Conservation (phyloP, 2,888 invertebrate species). For the Kryphioiulus occultus region DNA sequence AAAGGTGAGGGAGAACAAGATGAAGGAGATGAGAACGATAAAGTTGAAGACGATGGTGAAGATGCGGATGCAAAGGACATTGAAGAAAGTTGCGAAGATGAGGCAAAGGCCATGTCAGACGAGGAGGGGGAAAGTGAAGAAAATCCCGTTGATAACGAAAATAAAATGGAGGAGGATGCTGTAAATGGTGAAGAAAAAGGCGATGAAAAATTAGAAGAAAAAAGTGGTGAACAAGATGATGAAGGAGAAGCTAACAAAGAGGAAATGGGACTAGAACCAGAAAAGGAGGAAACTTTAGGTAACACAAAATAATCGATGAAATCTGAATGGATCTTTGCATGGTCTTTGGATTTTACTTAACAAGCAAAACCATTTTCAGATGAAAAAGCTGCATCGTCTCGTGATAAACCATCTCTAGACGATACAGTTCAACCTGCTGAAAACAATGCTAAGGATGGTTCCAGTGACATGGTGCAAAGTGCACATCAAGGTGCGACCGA, state of each 20-base stretch:
- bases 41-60: slow-evolving; percentile 62
- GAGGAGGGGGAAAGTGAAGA: slow-evolving; percentile 62
- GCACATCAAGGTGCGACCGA: slow-evolving; percentile 53
- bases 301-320: background rate
- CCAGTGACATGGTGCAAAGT: slow-evolving; percentile 39
- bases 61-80: slow-evolving; percentile 47
- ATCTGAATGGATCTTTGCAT: background rate
- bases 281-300: slow-evolving; percentile 48
- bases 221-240: slow-evolving; percentile 65
- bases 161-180: slow-evolving; percentile 57
- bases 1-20: slow-evolving; percentile 56
- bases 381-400: slow-evolving; percentile 54
- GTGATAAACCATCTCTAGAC: slow-evolving; percentile 55
- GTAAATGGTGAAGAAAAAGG: slow-evolving; percentile 57
- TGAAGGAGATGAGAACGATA: slow-evolving; percentile 66
- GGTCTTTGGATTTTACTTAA: background rate
- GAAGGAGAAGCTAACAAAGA: slow-evolving; percentile 66
- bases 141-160: slow-evolving; percentile 57
- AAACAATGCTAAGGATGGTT: slow-evolving; percentile 37
- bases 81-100: slow-evolving; percentile 52
- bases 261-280: slow-evolving; percentile 57
- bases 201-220: slow-evolving; percentile 63
- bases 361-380: slow-evolving; percentile 40
- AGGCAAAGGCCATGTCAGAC: slow-evolving; percentile 59
- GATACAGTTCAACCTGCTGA: slow-evolving; percentile 46